These are phyloP conservation scores for Elephantulus edwardii DNA, from an alignment of 2,113 vertebrate species.

Conservation along the genomic window DNA sequence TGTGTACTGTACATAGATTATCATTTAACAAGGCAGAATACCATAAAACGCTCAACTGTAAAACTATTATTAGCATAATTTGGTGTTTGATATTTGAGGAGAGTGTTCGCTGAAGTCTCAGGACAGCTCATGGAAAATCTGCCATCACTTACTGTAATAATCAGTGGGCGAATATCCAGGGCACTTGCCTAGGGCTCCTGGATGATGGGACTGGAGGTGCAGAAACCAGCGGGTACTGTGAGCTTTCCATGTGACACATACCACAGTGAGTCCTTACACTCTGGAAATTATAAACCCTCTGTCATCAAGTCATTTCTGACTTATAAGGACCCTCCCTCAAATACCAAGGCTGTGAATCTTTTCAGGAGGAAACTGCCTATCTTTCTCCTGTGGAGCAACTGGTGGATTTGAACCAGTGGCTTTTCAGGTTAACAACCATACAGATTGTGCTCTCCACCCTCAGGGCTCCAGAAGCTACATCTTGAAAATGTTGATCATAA, in stretches of 20 bases:
- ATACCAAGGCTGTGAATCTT: too few species aligned
- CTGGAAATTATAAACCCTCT: too few species aligned
- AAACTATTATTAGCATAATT: slow-evolving; percentile 36
- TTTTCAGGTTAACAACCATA: too few species aligned
- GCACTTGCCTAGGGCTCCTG: not conserved
- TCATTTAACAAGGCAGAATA: slow-evolving; percentile 48
- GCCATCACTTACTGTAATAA: not conserved
- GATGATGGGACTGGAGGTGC: accelerated
- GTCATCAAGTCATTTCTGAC: too few species aligned
- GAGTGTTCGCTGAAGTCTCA: not conserved
- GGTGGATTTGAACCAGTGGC: too few species aligned
- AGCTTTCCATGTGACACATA: accelerated
- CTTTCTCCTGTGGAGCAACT: too few species aligned
- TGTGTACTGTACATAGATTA: not conserved
- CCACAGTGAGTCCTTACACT: too few species aligned
- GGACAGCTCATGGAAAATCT: not conserved
- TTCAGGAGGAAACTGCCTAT: too few species aligned
- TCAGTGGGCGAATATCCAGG: too few species aligned
- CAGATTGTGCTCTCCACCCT: too few species aligned
- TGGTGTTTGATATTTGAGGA: slow-evolving; percentile 3
- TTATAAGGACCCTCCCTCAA: too few species aligned
- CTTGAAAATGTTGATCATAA: not conserved
- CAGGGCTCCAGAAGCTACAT: not conserved
- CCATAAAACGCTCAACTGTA: slow-evolving; percentile 15
- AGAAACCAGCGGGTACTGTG: accelerated